phyloP scores from a whole-genome alignment of 2,888 invertebrate genomes.

The Lochmaea crataegi region DNA sequence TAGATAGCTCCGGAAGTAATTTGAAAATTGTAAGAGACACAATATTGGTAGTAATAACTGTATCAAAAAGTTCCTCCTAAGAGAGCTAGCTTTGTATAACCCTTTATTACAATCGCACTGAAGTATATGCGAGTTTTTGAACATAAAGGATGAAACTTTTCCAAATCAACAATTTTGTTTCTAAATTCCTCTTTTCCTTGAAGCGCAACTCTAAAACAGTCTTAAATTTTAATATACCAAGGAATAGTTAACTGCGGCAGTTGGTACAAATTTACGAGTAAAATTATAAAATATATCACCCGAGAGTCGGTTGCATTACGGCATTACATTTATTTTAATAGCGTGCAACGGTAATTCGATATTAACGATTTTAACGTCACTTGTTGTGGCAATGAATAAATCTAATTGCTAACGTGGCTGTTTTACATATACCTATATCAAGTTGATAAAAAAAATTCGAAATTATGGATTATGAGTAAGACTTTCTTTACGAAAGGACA shows the following conservation, averaged over 20 bases:
- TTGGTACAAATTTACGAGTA: conserved; percentile 12
- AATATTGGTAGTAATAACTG: too few relatives aligned
- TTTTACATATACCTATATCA: neutral
- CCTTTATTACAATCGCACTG: too few relatives aligned
- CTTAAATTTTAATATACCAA: neutral
- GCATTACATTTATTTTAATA: conserved; percentile 13
- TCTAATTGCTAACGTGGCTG: neutral
- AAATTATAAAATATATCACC: conserved; percentile 14
- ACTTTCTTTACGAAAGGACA: conserved; percentile 4
- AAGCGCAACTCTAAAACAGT: neutral
- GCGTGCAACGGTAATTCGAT: neutral
- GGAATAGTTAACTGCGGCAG: conserved; percentile 3
- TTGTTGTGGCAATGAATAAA: conserved; percentile 1
- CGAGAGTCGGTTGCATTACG: neutral
- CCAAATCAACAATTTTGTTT: too few relatives aligned
- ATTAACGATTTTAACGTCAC: neutral
- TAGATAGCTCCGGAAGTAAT: too few relatives aligned
- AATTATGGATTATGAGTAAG: neutral
- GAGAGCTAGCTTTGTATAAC: too few relatives aligned
- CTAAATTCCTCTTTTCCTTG: neutral
- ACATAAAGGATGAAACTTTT: too few relatives aligned
- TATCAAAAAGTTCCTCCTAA: too few relatives aligned
- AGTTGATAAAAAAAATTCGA: neutral
- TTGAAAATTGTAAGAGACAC: too few relatives aligned
- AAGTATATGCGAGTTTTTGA: too few relatives aligned